Evolutionary conservation across 2,113 vertebrate genomes (phyloP), one percentile per base, ranked within the genome.

Genomic region (Catharus minimus): DNA sequence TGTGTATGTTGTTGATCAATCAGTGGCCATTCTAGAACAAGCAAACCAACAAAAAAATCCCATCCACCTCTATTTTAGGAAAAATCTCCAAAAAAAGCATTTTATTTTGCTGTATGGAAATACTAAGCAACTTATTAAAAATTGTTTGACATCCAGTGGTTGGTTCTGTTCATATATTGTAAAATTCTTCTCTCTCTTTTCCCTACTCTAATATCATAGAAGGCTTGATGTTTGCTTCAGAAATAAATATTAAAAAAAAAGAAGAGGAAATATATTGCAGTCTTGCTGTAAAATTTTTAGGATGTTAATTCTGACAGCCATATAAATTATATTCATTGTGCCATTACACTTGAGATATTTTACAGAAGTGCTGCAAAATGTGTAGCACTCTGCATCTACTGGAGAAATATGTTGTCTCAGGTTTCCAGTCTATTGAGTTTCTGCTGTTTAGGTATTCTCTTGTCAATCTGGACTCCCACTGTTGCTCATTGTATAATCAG

Each of bases 1-100:
- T 13, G 8, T 0, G 1, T 14, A 33, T 44, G 4, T 38, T 57
- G 3, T 49, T 80, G 74, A 69, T 16, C 10, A 47, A 39, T 36
- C 3, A 69, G 23, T 6, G 13, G 2, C 3, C 12, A 19, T 33
- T 61, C 46, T 11, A 53, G 56, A 56, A 36, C 2, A 36, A 79
- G 20, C 1, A 33, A 65, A 36, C 1, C 3, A 49, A 17, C 2
- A 9, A 55, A 9, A 4, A 2, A 27, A 49, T 9, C 3, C 5
- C 9, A 28, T 9, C 2, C 1, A 36, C 7, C 10, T 3, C 7
- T 62, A 20, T 23, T 49, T 28, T 20, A 27, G 6, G 0, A 24
- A n/a, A 57, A 15, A 61, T 2, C 2, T 0, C 17, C 38, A 36
- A 4, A 21, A n/a, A 13, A 4, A 67, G 20, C 1, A 13, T 41